phyloP scores from a whole-genome alignment of 2,797 vertebrate species.

The Melanotaenia parkinsoni region DNA sequence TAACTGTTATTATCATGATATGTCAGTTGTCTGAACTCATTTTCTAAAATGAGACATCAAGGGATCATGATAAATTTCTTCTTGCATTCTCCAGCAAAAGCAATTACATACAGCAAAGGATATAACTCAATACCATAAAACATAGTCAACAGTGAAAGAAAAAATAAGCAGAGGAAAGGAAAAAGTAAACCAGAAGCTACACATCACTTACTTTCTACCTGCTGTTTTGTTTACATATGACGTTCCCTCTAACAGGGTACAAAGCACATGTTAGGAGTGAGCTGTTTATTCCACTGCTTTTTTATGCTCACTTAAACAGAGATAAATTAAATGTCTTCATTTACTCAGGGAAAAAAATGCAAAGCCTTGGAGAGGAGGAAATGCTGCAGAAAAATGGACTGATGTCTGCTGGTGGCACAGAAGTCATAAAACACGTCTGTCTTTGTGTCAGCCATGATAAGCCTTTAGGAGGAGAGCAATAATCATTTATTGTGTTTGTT shows the following conservation, averaged over 20 bases:
- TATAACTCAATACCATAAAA: background rate
- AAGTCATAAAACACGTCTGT: too few relatives aligned
- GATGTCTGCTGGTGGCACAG: too few relatives aligned
- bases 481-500: too few relatives aligned
- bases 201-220: background rate
- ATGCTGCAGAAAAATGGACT: too few relatives aligned
- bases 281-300: slow-evolving; percentile 14
- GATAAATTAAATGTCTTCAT: slow-evolving; percentile 8
- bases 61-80: slow-evolving; percentile 18
- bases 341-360: background rate
- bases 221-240: background rate
- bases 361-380: background rate
- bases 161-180: slow-evolving; percentile 2
- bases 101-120: slow-evolving; percentile 12
- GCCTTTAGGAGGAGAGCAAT: too few relatives aligned
- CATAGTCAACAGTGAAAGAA: background rate
- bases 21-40: slow-evolving; percentile 2
- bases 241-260: background rate
- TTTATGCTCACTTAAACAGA: slow-evolving; percentile 19
- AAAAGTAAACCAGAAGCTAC: slow-evolving; percentile 8
- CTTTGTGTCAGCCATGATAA: too few relatives aligned
- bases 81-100: background rate
- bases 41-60: background rate
- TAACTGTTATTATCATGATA: background rate
- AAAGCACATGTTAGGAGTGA: background rate